Conservation (phyloP, 2,797 vertebrate species). For the Crenuchus spilurus region DNA sequence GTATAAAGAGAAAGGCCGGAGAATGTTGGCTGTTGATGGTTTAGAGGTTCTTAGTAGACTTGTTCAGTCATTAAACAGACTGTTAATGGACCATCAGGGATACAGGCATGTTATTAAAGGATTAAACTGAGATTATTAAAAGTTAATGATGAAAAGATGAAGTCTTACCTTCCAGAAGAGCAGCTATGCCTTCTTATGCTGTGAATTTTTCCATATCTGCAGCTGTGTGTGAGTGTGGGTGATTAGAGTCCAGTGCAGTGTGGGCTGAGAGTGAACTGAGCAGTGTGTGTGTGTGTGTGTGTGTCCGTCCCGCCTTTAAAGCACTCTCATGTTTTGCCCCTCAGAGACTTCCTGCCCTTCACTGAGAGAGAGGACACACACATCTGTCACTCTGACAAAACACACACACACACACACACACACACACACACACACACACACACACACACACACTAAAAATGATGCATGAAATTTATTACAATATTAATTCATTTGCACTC, state of each 20-base stretch:
- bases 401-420: too few relatives aligned
- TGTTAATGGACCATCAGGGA: neutral
- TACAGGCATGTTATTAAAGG: too few relatives aligned
- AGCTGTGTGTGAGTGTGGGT: neutral
- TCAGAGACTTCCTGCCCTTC: conserved; percentile 51
- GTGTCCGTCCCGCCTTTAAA: conserved; percentile 52
- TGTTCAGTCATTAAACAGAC: too few relatives aligned
- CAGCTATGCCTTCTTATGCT: neutral
- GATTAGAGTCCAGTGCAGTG: neutral
- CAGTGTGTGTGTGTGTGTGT: neutral
- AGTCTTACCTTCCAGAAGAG: conserved; percentile 40
- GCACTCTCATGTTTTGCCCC: conserved; percentile 55
- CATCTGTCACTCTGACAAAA: neutral
- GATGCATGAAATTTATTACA: too few relatives aligned
- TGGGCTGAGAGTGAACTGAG: conserved; percentile 39
- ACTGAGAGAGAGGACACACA: conserved; percentile 21
- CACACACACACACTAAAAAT: neutral
- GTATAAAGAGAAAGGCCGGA: too few relatives aligned
- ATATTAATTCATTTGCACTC: too few relatives aligned
- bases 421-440: neutral
- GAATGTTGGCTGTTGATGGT: too few relatives aligned
- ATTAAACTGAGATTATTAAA: too few relatives aligned
- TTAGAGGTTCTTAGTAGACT: too few relatives aligned
- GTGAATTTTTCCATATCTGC: conserved; percentile 33
- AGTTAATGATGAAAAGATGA: too few relatives aligned